Percentiles rank a stretch among this genome's conserved stretches.
Evolutionary conservation across 2,113 vertebrate genomes (phyloP).

Genomic region (Naja naja): DNA sequence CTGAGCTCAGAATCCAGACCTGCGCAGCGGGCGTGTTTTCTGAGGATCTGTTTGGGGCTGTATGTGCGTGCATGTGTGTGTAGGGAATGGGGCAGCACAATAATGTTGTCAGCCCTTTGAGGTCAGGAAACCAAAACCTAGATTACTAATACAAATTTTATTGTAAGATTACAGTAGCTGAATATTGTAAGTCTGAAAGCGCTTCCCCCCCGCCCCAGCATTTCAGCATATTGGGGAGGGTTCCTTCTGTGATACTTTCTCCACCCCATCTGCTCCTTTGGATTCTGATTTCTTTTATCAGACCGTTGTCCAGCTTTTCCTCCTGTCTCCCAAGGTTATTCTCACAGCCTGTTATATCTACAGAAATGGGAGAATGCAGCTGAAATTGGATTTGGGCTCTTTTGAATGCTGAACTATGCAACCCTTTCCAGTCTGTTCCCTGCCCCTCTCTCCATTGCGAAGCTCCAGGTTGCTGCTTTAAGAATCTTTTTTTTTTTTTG

Average conservation of each 20-base stretch:
- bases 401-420: neutral
- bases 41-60: too few species aligned
- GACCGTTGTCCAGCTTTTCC: neutral
- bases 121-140: too few species aligned
- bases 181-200: neutral
- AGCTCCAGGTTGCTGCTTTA: neutral
- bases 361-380: neutral
- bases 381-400: neutral
- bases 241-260: neutral
- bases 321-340: neutral
- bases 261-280: neutral
- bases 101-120: too few species aligned
- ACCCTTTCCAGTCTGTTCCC: neutral
- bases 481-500: rapidly evolving
- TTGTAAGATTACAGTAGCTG: too few species aligned
- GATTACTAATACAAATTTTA: too few species aligned
- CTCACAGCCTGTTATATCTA: neutral
- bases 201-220: neutral
- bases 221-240: neutral
- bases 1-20: neutral
- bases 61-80: too few species aligned
- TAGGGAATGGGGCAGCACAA: too few species aligned
- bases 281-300: neutral
- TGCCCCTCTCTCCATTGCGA: neutral
- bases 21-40: neutral